These are phyloP conservation scores for Budorcas taxicolor DNA, from an alignment of 2,113 vertebrate genomes.

Conservation along the genomic window DNA sequence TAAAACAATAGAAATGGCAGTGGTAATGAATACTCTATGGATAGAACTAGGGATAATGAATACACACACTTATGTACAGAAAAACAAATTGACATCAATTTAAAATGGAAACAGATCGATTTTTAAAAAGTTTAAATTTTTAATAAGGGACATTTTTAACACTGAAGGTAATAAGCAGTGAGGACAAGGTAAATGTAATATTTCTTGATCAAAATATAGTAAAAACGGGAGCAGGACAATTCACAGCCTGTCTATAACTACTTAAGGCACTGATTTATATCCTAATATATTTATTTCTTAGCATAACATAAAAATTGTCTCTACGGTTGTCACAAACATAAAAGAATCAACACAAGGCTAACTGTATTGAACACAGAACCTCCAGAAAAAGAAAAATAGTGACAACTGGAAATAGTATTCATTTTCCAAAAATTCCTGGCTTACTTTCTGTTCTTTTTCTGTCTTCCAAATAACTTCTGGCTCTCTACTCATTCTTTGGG, in stretches of 20 bases:
- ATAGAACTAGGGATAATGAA: neutral
- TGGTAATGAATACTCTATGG: neutral
- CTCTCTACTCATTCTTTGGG: constrained; percentile 18
- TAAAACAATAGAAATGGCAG: neutral
- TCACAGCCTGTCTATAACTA: neutral
- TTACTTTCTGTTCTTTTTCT: constrained; percentile 25
- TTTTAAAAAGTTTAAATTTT: neutral
- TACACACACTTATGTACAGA: neutral
- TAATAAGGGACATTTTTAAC: neutral
- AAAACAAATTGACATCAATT: neutral
- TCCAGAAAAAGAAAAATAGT: neutral
- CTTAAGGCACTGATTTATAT: neutral
- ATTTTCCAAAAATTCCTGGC: constrained; percentile 38
- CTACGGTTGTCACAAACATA: neutral
- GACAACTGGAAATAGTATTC: constrained; percentile 24
- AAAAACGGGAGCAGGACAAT: neutral
- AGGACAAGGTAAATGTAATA: neutral
- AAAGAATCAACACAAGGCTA: neutral
- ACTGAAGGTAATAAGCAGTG: neutral
- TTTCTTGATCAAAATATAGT: neutral
- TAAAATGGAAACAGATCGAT: neutral
- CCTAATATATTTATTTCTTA: neutral
- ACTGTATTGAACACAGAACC: neutral
- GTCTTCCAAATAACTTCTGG: constrained; percentile 48
- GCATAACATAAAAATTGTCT: neutral